Evolutionary conservation across 2,797 vertebrate genomes (phyloP).

Genomic region (Lacerta viridis): DNA sequence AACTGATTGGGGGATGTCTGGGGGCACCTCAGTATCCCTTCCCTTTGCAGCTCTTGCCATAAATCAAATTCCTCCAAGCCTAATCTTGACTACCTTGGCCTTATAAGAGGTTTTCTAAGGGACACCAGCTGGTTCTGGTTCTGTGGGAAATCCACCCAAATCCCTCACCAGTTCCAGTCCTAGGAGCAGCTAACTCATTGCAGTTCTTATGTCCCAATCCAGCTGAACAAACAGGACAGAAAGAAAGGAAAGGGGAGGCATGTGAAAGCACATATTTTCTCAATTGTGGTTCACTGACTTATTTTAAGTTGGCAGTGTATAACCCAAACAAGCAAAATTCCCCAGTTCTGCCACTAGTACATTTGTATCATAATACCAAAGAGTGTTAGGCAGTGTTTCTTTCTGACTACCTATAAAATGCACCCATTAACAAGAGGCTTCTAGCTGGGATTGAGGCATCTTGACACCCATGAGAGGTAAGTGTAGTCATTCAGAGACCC

Average conservation of each 20-base stretch:
- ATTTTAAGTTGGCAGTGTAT: not conserved
- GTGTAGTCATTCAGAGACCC: not conserved
- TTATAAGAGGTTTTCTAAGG: not conserved
- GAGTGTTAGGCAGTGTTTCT: not conserved
- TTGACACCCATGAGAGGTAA: not conserved
- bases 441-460: not conserved
- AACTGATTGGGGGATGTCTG: not conserved
- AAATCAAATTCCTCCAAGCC: not conserved
- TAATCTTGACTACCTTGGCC: not conserved
- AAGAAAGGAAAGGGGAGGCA: not conserved
- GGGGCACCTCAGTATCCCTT: not conserved
- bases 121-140: not conserved
- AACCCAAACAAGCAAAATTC: not conserved
- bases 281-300: not conserved
- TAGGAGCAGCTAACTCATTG: conserved; percentile 14
- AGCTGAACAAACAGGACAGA: not conserved
- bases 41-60: not conserved
- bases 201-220: not conserved
- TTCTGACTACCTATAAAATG: not conserved
- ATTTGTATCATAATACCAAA: not conserved
- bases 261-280: not conserved
- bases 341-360: not conserved
- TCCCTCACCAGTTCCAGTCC: not conserved
- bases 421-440: not conserved
- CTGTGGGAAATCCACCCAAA: not conserved